Evolutionary conservation across 2,888 invertebrate species (phyloP).

Genomic region (Drosophila neotestacea): DNA sequence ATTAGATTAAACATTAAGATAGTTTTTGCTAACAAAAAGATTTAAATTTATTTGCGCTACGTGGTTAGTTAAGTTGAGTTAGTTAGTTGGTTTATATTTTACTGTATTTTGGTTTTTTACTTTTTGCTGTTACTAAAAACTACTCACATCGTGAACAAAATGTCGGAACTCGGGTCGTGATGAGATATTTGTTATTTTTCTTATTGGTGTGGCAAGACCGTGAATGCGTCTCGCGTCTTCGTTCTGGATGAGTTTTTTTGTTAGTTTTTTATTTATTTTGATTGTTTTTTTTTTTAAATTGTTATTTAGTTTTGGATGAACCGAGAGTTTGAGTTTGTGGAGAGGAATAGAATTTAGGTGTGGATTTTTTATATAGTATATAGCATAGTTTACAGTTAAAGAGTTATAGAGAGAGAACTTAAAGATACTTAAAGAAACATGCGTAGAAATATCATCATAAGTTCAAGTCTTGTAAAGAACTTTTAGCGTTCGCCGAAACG

Average conservation of each 20-base stretch:
- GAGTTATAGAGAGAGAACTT: constrained; percentile 38
- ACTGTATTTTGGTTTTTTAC: constrained; percentile 11
- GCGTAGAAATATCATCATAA: constrained; percentile 30
- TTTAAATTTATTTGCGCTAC: constrained; percentile 47
- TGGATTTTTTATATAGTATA: constrained; percentile 47
- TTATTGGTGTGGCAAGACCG: constrained; percentile 86
- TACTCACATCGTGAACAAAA: constrained; percentile 86
- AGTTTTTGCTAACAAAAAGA: constrained; percentile 12
- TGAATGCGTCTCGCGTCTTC: constrained; percentile 86
- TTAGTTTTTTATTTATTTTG: constrained; percentile 44
- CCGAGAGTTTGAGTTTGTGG: constrained; percentile 62
- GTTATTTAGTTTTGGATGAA: constrained; percentile 43
- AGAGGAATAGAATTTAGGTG: constrained; percentile 78
- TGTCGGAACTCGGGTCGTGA: constrained; percentile 86
- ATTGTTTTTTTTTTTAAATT: constrained; percentile 22
- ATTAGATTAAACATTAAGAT: constrained; percentile 18
- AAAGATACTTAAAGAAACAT: constrained; percentile 46
- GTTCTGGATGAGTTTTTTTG: constrained; percentile 84
- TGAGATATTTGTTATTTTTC: constrained; percentile 86
- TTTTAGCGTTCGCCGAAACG: constrained; percentile 1
- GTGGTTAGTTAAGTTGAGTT: constrained; percentile 38
- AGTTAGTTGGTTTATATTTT: constrained; percentile 34
- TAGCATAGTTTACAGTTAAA: constrained; percentile 43
- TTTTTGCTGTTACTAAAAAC: constrained; percentile 72
- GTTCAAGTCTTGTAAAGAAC: constrained; percentile 6